Evolutionary conservation across 1,140 invertebrate species (phyloP), one percentile per base, ranked within the genome.

Genomic region (Ylistrum balloti): DNA sequence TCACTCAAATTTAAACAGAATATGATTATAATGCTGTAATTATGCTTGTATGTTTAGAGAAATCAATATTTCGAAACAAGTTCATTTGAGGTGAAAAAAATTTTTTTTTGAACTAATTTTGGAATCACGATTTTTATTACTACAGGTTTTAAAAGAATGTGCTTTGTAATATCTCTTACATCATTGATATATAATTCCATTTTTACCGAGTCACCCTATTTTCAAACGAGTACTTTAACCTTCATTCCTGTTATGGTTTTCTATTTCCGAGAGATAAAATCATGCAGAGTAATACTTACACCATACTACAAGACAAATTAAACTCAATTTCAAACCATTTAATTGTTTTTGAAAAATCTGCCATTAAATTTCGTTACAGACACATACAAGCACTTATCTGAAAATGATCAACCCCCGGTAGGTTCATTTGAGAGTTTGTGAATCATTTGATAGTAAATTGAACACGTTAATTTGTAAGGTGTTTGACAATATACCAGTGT

Each of bases 241-340:
- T 28, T 74, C 5, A 74, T 74, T 74, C 22, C 56, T 28, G 56
- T 5, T 74, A 7, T 74, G 17, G 56, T 74, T 74, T 74, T 74
- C 56, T 28, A 28, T 74, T 74, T 74, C 56, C 5, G 22, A 74
- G 3, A 74, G 56, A 74, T 74, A 74, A 74, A n/a, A 74, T 74
- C n/a, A 28, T 74, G 56, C 56, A 2, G 22, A 17, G 56, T 74
- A 74, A 74, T 74, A n/a, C 1, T 28, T 74, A 74, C 56, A 74
- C 56, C 22, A 1, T 28, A 74, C 17, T n/a, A n/a, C 56, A 74
- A 74, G 56, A 74, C 22, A 74, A 74, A 74, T 74, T 74, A 74
- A 74, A 74, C 56, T 74, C 56, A 74, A 74, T 74, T 74, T 74
- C 56, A 74, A 74, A 74, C 56, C 56, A 74, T 7, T 74, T 74